Evolutionary conservation across 2,888 invertebrate genomes (phyloP).

Genomic region (Uloborus plumipes): DNA sequence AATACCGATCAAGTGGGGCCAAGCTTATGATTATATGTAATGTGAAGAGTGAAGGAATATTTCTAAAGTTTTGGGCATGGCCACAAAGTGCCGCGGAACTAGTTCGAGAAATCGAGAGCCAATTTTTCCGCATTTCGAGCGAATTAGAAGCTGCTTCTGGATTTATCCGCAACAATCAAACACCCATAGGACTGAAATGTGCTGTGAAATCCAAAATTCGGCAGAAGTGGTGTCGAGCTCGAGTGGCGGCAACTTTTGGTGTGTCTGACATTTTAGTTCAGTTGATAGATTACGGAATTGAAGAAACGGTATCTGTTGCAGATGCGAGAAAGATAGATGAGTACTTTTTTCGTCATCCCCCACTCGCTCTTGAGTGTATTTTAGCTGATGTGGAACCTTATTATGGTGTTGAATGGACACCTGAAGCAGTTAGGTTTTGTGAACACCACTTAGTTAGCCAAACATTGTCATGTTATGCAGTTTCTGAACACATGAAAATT

Average conservation of each 20-base stretch:
- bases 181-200: conserved; percentile 25
- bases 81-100: not conserved
- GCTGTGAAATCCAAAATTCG: conserved; percentile 28
- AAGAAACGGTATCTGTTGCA: conserved; percentile 22
- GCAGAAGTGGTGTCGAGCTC: conserved; percentile 44
- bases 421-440: conserved; percentile 30
- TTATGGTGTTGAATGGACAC: conserved; percentile 18
- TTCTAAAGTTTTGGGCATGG: conserved; percentile 52
- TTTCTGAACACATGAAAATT: conserved; percentile 16
- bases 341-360: not conserved
- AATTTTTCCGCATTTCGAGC: not conserved
- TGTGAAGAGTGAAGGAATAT: conserved; percentile 27
- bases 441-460: conserved; percentile 24
- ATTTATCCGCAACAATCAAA: conserved; percentile 29
- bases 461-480: conserved; percentile 31
- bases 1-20: conserved; percentile 1
- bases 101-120: conserved; percentile 21
- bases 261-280: conserved; percentile 17
- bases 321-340: conserved; percentile 42
- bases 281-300: conserved; percentile 57
- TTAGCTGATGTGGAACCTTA: conserved; percentile 48
- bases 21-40: conserved; percentile 29
- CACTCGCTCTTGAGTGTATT: conserved; percentile 53
- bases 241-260: conserved; percentile 8
- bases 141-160: conserved; percentile 31